Percentiles rank a stretch among this genome's conserved stretches.
These are phyloP conservation scores for Setophaga petechia DNA, from an alignment of 2,113 vertebrate species.

Conservation along the genomic window DNA sequence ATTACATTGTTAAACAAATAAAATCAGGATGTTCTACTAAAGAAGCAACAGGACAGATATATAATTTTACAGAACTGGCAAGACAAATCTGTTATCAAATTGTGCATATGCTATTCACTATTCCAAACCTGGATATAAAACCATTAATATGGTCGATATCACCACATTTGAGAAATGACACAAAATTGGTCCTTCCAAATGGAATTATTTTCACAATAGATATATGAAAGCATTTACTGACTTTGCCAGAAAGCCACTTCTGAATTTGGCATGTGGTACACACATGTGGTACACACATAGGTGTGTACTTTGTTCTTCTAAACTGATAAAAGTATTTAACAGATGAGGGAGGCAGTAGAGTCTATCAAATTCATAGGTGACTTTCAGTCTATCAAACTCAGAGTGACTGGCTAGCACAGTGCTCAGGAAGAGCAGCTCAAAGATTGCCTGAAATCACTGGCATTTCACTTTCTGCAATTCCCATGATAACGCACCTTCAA, in stretches of 20 bases:
- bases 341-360: neutral
- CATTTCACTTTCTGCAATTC: neutral
- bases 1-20: neutral
- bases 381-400: neutral
- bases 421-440: neutral
- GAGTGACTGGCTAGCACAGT: neutral
- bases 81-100: constrained; percentile 5
- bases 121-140: neutral
- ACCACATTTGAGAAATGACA: neutral
- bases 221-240: neutral
- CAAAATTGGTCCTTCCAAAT: neutral
- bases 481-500: neutral
- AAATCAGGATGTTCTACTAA: neutral
- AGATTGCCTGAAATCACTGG: neutral
- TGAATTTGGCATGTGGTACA: neutral
- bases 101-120: neutral
- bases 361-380: neutral
- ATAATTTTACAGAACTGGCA: constrained; percentile 31
- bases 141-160: neutral
- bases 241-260: neutral
- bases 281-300: no score
- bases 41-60: neutral
- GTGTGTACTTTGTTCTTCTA: neutral
- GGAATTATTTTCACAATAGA: neutral
- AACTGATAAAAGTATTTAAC: neutral